Percentiles rank a stretch among this genome's conserved stretches.
These are phyloP conservation scores for Napeogenes sylphis DNA, from an alignment of 2,888 invertebrate species.

Conservation along the genomic window DNA sequence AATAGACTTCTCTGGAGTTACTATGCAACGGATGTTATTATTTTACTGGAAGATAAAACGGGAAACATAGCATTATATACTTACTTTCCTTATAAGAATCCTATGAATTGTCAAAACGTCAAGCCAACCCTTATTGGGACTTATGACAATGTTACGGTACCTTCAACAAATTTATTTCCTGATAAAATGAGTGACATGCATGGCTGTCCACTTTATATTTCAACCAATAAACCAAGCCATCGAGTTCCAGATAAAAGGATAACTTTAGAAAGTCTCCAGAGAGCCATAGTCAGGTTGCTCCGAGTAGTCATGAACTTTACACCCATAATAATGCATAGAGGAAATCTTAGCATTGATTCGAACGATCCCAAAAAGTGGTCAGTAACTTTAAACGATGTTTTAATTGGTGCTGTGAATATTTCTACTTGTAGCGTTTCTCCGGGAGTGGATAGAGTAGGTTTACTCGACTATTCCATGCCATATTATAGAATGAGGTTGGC, in stretches of 20 bases:
- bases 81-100: slow-evolving; percentile 53
- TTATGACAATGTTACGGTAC: slow-evolving; percentile 37
- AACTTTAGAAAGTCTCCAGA: no score
- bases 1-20: slow-evolving; percentile 51
- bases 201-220: slow-evolving; percentile 54
- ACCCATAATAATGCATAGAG: no score
- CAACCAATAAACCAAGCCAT: no score
- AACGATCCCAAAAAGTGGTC: no score
- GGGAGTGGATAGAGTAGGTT: slow-evolving; percentile 48
- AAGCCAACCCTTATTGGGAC: slow-evolving; percentile 44
- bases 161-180: slow-evolving; percentile 40
- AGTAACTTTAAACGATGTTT: slow-evolving; percentile 55
- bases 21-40: no score
- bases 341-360: no score
- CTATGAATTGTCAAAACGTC: slow-evolving; percentile 51
- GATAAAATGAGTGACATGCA: slow-evolving; percentile 60
- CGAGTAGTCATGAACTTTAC: no score
- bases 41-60: slow-evolving; percentile 39
- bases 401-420: slow-evolving; percentile 52
- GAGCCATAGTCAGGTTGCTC: no score
- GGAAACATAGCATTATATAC: slow-evolving; percentile 45
- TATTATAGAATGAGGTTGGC: no score
- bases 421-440: slow-evolving; percentile 57
- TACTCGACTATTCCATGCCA: no score
- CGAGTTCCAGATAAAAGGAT: no score